Evolutionary conservation across 2,113 vertebrate genomes (phyloP).

Genomic region (Epinephelus lanceolatus): DNA sequence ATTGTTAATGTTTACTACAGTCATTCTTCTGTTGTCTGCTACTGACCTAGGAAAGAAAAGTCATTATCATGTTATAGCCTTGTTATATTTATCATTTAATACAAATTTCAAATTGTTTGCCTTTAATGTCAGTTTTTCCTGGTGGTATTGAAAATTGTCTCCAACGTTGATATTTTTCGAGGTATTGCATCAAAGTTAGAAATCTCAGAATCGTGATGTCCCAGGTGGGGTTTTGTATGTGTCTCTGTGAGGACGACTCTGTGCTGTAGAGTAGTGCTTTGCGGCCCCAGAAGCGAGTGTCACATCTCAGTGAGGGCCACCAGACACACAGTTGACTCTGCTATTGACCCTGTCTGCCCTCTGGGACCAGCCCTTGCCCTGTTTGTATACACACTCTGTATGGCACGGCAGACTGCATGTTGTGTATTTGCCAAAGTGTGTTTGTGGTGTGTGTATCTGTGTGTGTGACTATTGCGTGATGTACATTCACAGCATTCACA

Average conservation of each 20-base stretch:
- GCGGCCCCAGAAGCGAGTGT: slow-evolving; percentile 49
- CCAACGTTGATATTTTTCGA: too few species aligned
- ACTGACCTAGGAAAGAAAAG: too few species aligned
- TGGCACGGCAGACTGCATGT: slow-evolving; percentile 53
- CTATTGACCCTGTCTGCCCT: slow-evolving; percentile 78
- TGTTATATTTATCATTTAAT: too few species aligned
- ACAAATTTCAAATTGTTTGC: too few species aligned
- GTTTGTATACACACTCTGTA: slow-evolving; percentile 56
- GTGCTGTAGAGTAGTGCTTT: slow-evolving; percentile 27
- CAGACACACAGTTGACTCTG: slow-evolving; percentile 77
- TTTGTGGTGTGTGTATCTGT: slow-evolving; percentile 40
- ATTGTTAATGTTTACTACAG: too few species aligned
- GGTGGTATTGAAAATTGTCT: too few species aligned
- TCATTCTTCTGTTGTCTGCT: too few species aligned
- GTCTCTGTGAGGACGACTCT: slow-evolving; percentile 10
- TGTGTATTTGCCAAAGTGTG: slow-evolving; percentile 50
- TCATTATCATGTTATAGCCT: too few species aligned
- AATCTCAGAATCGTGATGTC: background rate
- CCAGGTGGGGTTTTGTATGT: slow-evolving; percentile 14
- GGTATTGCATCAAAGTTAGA: too few species aligned
- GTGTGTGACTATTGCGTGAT: slow-evolving; percentile 73
- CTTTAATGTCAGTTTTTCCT: too few species aligned
- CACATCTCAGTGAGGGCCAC: slow-evolving; percentile 63
- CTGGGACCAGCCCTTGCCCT: slow-evolving; percentile 62
- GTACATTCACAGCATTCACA: slow-evolving; percentile 66